Evolutionary conservation across 2,888 invertebrate genomes (phyloP).

Genomic region (Platycheirus albimanus): DNA sequence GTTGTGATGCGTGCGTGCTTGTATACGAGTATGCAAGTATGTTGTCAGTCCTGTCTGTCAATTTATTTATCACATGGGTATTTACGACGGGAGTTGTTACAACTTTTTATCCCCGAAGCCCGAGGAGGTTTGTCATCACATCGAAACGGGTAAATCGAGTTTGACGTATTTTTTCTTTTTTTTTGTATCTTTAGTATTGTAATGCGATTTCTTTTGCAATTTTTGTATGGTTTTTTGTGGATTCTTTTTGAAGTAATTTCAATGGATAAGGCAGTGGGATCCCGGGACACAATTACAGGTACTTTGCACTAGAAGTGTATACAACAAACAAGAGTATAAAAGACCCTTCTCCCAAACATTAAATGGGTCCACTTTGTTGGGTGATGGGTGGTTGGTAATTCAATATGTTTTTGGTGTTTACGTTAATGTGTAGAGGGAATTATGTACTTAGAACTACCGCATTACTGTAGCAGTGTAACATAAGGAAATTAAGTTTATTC

Average conservation of each 20-base stretch:
- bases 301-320: not conserved
- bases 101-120: slow-evolving; percentile 31
- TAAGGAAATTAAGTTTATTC: slow-evolving; percentile 73
- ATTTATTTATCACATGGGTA: slow-evolving; percentile 28
- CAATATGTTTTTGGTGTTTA: slow-evolving; percentile 61
- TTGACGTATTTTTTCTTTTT: slow-evolving; percentile 20
- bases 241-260: slow-evolving; percentile 40
- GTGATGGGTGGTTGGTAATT: slow-evolving; percentile 59
- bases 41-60: slow-evolving; percentile 21
- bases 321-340: slow-evolving; percentile 21
- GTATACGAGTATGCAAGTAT: too few species aligned
- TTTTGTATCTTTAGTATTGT: slow-evolving; percentile 11
- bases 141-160: slow-evolving; percentile 66
- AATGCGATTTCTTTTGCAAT: slow-evolving; percentile 65
- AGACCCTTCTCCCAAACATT: slow-evolving; percentile 25
- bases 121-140: slow-evolving; percentile 23
- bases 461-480: slow-evolving; percentile 67
- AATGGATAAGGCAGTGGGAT: slow-evolving; percentile 37
- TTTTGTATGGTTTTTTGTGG: slow-evolving; percentile 23
- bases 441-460: slow-evolving; percentile 73
- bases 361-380: not conserved
- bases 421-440: slow-evolving; percentile 61
- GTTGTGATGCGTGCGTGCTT: slow-evolving; percentile 20
- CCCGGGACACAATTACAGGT: slow-evolving; percentile 43
- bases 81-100: not conserved